Percentiles rank a stretch among this genome's conserved stretches.
These are phyloP conservation scores for Dromaius novaehollandiae DNA, from an alignment of 2,113 vertebrate genomes.

Conservation along the genomic window DNA sequence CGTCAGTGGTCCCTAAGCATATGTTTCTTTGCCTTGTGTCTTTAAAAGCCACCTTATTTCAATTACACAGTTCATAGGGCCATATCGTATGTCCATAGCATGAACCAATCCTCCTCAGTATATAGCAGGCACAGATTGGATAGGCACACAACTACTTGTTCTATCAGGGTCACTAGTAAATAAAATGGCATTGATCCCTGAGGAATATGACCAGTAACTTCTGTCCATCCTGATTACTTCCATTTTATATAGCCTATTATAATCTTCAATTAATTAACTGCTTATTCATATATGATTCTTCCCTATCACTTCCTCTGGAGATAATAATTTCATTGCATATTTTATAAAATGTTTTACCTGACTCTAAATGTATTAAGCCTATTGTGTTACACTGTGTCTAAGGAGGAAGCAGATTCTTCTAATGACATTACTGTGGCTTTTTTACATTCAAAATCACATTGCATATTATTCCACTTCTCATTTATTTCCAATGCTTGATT, in stretches of 20 bases:
- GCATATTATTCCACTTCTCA: not conserved
- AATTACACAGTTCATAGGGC: not conserved
- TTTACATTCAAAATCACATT: not conserved
- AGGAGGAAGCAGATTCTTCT: not conserved
- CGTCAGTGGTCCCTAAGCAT: not conserved
- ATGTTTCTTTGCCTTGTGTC: not conserved
- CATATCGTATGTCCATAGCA: not conserved
- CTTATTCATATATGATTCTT: not conserved
- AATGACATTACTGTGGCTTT: not conserved
- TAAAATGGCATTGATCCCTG: not conserved
- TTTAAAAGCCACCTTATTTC: not conserved
- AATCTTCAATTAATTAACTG: not conserved
- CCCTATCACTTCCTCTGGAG: not conserved
- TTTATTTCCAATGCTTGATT: constrained; percentile 8
- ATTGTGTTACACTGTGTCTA: not conserved
- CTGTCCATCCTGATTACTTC: not conserved
- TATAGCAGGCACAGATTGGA: not conserved
- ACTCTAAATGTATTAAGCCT: not conserved
- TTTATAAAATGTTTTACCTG: not conserved
- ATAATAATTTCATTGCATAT: not conserved
- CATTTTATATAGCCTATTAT: not conserved
- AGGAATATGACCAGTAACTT: not conserved
- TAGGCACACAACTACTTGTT: not conserved
- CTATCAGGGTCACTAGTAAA: not conserved
- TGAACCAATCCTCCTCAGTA: not conserved